Base-by-base conservation (phyloP, 64 coral and sea anemone species). In the Montipora sp. region DNA sequence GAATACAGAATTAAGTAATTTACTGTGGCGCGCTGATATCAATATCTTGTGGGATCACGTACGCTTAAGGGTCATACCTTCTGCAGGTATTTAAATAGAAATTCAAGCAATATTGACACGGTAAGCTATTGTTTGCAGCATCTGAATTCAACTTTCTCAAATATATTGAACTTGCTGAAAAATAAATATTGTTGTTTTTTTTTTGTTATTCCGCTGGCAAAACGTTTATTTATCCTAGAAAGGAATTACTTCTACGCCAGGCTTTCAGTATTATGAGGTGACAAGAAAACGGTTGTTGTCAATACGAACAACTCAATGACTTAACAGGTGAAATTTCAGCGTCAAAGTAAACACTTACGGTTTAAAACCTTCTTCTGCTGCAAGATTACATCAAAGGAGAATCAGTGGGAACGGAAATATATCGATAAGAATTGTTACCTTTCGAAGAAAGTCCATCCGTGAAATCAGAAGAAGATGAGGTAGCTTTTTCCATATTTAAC, bases 351-450 rank as follows among this genome's bases (percentile, higher is more conserved):
- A 84, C 58, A 43, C 48, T 84, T 20, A 19, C 19, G 43, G 43
- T 48, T 21, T 18, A 70, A 44, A 68, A 9, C 19, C 69, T 84
- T 70, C 63, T 48, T 70, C 63, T 48, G 19, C n/a, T 6, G 63
- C 60, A 21, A 16, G 16, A 16, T 84, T 69, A 46, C 3, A n/a
- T 6, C 48, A 70, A 24, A 45, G 18, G 53, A 36, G 36, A 36
- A 36, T 36, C 53, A 8, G 11, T 49, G 73, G 18, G 18, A 49
- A 46, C 80, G 80, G 80, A 83, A 83, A 83, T 83, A 47, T 66
- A 58, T 12, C 66, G 81, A 84, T 84, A 84, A 84, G 18, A 8
- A 47, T 68, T 47, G 81, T 84, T 84, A 84, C 81, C 81, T 84
- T 84, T 70, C 69, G 45, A 45, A 68, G 59, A 3, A 1, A 15